Evolutionary conservation across 2,797 vertebrate species (phyloP), one percentile per base, ranked within the genome.

Genomic region (Kryptopterus vitreolus): DNA sequence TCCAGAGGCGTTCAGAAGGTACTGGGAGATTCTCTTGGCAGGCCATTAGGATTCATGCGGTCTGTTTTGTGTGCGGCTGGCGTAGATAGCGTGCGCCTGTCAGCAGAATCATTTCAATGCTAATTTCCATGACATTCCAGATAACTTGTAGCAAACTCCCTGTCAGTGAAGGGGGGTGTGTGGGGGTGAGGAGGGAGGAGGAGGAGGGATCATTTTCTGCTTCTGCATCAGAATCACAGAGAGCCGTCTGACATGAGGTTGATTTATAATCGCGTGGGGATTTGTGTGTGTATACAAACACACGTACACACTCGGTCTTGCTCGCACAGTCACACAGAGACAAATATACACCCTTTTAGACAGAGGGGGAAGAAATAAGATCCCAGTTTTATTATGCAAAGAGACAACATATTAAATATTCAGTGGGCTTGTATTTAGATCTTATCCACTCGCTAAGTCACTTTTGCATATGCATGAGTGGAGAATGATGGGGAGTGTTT

Each of bases 31-130:
- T 85, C 79, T 61, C 76, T 81, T 84, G 73, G 84, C 82, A 87
- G 77, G 77, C 59, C 79, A 84, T 87, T 85, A 84, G 76, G 76
- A 86, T 85, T 86, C 86, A 79, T 61, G 69, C 62, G 59, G 69
- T 65, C 80, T 81, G 80, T 85, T 82, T 80, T 77, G 79, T 70
- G 78, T 33, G 78, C 82, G 62, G 62, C 77, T 81, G 83, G 83
- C 43, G 66, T 70, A 85, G 83, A 87, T 80, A 83, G 81, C 72
- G 63, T 69, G 76, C 82, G 65, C 57, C 78, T 86, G 87, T 84
- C 82, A 84, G 85, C 81, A 80, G 79, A 86, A 85, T 85, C 79
- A 88, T 86, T 85, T 86, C 85, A 84, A 86, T 86, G 82, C 83
- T 85, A 85, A 88, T 86, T 84, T 83, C 77, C 62, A 62, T 73